phyloP scores from a whole-genome alignment of 2,888 invertebrate genomes.

The Morpho helenor region DNA sequence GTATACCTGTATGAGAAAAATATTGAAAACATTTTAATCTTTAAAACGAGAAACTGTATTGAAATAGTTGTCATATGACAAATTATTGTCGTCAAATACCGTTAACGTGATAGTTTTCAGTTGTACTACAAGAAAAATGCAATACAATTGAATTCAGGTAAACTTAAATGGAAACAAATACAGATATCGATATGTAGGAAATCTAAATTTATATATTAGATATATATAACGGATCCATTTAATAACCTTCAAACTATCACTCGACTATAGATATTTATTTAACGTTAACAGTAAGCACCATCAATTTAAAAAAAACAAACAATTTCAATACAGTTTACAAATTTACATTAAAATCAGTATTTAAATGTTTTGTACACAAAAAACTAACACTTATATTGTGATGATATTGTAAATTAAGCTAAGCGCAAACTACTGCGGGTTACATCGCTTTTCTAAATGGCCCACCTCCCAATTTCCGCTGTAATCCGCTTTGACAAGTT shows the following conservation, averaged over 20 bases:
- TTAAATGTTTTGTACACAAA: too few species aligned
- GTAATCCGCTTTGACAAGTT: too few species aligned
- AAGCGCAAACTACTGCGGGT: too few species aligned
- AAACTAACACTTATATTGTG: too few species aligned
- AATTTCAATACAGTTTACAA: slow-evolving; percentile 5
- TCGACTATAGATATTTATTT: neutral
- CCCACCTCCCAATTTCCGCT: too few species aligned
- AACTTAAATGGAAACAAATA: neutral
- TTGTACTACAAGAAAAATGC: too few species aligned
- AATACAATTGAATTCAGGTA: too few species aligned
- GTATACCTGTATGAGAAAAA: neutral
- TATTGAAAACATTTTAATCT: neutral
- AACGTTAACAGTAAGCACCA: slow-evolving; percentile 3
- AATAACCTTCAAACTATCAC: too few species aligned
- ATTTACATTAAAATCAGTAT: neutral
- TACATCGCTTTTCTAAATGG: too few species aligned
- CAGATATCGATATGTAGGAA: neutral
- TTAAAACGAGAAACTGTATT: slow-evolving; percentile 4
- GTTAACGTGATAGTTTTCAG: neutral
- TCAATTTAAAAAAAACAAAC: neutral
- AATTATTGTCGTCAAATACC: neutral
- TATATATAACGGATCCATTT: too few species aligned
- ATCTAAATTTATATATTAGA: neutral
- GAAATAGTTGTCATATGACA: slow-evolving; percentile 5
- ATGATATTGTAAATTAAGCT: too few species aligned